A percentile compares a stretch with the other conserved stretches of the same genome.
Conservation (phyloP, 2,888 invertebrate species). For the Lumbricus terrestris region DNA sequence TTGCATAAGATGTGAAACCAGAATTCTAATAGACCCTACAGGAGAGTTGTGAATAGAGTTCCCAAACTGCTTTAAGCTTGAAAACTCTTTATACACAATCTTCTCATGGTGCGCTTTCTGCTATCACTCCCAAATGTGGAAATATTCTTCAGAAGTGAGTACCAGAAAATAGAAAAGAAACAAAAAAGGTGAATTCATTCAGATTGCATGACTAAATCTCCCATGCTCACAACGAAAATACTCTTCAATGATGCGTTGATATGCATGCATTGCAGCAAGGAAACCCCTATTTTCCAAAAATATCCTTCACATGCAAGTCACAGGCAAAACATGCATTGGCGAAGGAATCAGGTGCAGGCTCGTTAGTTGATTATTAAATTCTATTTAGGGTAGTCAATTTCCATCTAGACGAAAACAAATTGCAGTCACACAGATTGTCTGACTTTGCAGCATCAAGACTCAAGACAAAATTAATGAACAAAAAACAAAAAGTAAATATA, state of each 20-base stretch:
- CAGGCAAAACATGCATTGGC: conserved; percentile 3
- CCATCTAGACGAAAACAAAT: neutral
- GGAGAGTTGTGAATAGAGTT: neutral
- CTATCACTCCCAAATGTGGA: neutral
- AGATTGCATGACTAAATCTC: neutral
- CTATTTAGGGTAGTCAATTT: neutral
- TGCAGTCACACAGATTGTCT: neutral
- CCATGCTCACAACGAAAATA: neutral
- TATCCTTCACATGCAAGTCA: neutral
- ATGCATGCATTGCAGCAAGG: neutral
- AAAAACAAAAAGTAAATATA: neutral
- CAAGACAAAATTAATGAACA: neutral
- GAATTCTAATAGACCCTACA: neutral
- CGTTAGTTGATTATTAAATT: neutral
- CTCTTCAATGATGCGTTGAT: neutral
- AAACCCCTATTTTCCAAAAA: neutral
- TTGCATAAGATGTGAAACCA: neutral
- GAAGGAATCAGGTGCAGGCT: neutral
- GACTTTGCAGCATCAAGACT: neutral
- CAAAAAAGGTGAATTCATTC: neutral
- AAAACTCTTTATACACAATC: neutral
- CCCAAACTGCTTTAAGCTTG: neutral
- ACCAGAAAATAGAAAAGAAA: neutral
- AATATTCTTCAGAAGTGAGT: neutral
- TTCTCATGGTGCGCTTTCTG: neutral